Base-by-base conservation (phyloP, 2,113 vertebrate genomes). In the Oreochromis spilurus region DNA sequence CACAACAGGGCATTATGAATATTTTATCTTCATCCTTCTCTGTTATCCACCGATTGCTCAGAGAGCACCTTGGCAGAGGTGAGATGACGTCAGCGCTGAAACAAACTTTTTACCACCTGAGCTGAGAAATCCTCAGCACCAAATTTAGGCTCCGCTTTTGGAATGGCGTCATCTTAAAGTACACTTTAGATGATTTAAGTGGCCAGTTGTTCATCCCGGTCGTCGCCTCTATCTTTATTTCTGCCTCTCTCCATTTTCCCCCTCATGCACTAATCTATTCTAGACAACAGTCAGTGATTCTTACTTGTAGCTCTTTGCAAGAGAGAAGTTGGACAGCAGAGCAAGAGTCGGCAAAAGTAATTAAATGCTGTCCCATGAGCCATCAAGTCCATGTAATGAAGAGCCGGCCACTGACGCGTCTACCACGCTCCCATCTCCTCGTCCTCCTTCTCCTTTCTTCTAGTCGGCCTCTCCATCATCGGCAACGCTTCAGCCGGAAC, bases 41-140 rank as follows among this genome's bases (percentile, higher is more conserved):
- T 82, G 77, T 77, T 77, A 72, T 79, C 21, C 9, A n/a, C 86
- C 11, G 21, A 91, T 72, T 77, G 87, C 84, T 85, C 87, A 24
- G 72, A 80, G 77, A 90, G 83, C 90, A 93, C 92, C 93, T 94
- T 94, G 91, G 87, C 57, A 77, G 91, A 94, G 91, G 92, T 88
- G 86, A 93, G 45, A 43, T 85, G 88, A 92, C 50, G 52, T 91
- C 92, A 91, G 79, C 2, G 9, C 77, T 31, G 40, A 75, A 78
- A 53, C 57, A 81, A 86, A 90, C 82, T 89, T 92, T 62, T 55
- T 65, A 67, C 11, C 17, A 4, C 65, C 54, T 79, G 78, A 86
- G 84, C 77, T 87, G 57, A 48, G 55, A 81, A 70, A 75, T 45
- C 17, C 10, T 29, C 13, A 55, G 77, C 81, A 48, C 80, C 55